These are phyloP conservation scores for Venustaconcha ellipsiformis DNA, from an alignment of 1,140 invertebrate species.

Conservation along the genomic window DNA sequence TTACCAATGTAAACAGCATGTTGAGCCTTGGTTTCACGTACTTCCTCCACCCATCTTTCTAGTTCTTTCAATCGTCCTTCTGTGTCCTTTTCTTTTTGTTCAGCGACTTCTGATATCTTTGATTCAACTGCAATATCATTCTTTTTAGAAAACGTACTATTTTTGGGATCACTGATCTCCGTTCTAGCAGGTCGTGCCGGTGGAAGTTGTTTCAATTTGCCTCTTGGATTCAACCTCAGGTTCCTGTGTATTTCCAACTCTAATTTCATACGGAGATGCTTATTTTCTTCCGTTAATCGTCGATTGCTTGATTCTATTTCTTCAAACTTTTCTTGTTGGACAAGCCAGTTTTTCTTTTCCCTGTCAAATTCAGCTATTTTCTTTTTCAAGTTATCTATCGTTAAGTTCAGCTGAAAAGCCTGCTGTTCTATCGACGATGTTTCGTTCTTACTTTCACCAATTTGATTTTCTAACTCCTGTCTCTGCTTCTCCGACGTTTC, in stretches of 20 bases:
- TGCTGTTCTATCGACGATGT: slow-evolving; percentile 24
- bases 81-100: slow-evolving; percentile 31
- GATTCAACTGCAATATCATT: not conserved
- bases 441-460: slow-evolving; percentile 32
- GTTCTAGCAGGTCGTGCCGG: slow-evolving; percentile 27
- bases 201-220: slow-evolving; percentile 10
- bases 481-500: slow-evolving; percentile 29
- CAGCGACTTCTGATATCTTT: slow-evolving; percentile 16
- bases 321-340: slow-evolving; percentile 38
- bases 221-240: slow-evolving; percentile 4
- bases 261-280: slow-evolving; percentile 24
- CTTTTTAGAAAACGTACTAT: not conserved
- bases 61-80: slow-evolving; percentile 34
- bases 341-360: slow-evolving; percentile 32
- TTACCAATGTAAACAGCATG: slow-evolving; percentile 1
- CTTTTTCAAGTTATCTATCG: slow-evolving; percentile 28
- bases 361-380: slow-evolving; percentile 34
- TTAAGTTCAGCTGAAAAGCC: slow-evolving; percentile 38
- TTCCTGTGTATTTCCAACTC: slow-evolving; percentile 17
- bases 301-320: slow-evolving; percentile 44
- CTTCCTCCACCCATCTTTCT: slow-evolving; percentile 31
- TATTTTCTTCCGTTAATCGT: slow-evolving; percentile 42
- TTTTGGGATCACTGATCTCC: slow-evolving; percentile 3
- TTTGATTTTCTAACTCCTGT: slow-evolving; percentile 30
- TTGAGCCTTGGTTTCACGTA: slow-evolving; percentile 1